phyloP scores from a whole-genome alignment of 2,113 vertebrate species.

The Origma solitaria region DNA sequence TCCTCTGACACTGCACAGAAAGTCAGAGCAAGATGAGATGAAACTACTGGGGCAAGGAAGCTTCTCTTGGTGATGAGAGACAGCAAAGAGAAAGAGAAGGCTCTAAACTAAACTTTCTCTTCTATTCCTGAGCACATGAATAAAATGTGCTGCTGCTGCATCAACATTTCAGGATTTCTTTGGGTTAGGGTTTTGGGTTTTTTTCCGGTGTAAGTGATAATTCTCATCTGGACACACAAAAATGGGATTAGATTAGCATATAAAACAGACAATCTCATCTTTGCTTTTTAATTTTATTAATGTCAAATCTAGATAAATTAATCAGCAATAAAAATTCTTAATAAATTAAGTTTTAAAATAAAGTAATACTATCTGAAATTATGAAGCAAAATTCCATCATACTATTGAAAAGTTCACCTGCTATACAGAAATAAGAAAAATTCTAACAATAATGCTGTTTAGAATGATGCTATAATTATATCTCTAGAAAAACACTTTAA shows the following conservation, averaged over 20 bases:
- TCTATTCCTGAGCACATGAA: neutral
- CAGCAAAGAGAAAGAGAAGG: neutral
- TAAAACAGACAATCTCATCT: neutral
- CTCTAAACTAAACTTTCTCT: neutral
- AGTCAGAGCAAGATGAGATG: neutral
- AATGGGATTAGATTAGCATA: neutral
- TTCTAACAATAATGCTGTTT: neutral
- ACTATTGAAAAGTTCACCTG: neutral
- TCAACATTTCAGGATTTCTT: neutral
- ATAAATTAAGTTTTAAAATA: neutral
- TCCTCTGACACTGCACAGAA: neutral
- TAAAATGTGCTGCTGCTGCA: neutral
- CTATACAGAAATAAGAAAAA: neutral
- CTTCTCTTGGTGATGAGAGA: accelerated
- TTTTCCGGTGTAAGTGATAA: neutral
- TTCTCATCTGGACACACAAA: neutral
- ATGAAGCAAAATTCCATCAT: neutral
- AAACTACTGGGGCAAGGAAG: neutral
- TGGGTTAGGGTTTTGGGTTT: too few species aligned
- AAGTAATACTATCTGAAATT: neutral
- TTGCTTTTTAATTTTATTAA: neutral
- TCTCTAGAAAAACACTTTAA: neutral
- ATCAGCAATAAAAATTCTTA: neutral
- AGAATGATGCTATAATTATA: neutral
- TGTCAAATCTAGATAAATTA: neutral